Evolutionary conservation across 2,113 vertebrate species (phyloP).

Genomic region (Lethenteron reissneri): DNA sequence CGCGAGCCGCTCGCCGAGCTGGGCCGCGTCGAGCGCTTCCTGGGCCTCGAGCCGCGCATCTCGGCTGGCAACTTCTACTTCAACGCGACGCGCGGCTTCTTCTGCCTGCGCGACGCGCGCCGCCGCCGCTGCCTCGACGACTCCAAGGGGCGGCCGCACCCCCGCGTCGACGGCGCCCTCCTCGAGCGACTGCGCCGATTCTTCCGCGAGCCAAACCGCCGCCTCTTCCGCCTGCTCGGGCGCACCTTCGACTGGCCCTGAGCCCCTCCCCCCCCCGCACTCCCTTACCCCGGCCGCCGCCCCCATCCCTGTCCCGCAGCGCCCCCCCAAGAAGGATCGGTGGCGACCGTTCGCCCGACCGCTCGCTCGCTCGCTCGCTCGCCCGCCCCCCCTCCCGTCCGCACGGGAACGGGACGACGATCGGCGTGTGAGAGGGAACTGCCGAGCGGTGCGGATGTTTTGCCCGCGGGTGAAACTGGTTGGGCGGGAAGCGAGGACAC

Average conservation of each 20-base stretch:
- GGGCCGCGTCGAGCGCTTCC: constrained; percentile 61
- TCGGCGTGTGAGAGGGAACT: no score
- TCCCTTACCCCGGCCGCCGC: no score
- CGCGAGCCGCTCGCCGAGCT: constrained; percentile 70
- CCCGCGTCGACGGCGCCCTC: constrained; percentile 40
- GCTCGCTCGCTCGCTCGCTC: no score
- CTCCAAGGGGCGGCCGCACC: constrained; percentile 75
- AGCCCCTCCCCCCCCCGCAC: neutral
- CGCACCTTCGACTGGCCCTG: constrained; percentile 63
- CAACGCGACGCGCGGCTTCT: constrained; percentile 88
- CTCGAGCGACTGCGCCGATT: constrained; percentile 56
- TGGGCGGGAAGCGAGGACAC: no score
- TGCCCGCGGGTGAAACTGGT: no score
- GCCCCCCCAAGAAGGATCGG: no score
- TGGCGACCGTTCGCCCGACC: no score
- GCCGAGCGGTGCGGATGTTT: no score
- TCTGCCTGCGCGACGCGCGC: constrained; percentile 60
- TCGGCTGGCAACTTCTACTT: constrained; percentile 87
- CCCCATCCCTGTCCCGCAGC: no score
- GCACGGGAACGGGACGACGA: no score
- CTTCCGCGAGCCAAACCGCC: constrained; percentile 72
- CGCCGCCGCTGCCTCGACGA: constrained; percentile 68
- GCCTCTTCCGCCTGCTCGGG: constrained; percentile 70
- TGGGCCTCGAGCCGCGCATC: constrained; percentile 56
- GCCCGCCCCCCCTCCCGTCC: no score